Conservation (phyloP, 2,797 vertebrate species). For the Adelosebastes latens region DNA sequence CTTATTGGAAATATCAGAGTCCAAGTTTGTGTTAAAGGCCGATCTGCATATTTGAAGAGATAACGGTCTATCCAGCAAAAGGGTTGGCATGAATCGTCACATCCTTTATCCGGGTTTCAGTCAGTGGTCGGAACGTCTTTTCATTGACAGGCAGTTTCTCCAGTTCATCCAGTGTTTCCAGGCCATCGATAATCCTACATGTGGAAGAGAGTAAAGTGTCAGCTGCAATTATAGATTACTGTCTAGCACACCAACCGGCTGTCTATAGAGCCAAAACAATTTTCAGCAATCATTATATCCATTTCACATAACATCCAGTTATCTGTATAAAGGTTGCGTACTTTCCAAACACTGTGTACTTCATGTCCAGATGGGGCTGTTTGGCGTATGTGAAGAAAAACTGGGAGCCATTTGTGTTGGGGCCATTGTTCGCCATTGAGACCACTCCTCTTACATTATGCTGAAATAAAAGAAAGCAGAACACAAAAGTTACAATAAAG, state of each 20-base stretch:
- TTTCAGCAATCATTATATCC: background rate
- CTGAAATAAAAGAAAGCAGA: conserved; percentile 71
- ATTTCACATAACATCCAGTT: background rate
- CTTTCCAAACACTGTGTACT: conserved; percentile 98
- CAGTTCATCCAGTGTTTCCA: conserved; percentile 96
- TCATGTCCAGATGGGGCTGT: conserved; percentile 98
- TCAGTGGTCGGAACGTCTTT: conserved; percentile 94
- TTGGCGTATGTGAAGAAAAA: conserved; percentile 98
- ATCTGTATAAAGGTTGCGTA: conserved; percentile 30
- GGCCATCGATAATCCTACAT: conserved; percentile 93
- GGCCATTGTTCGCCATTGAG: conserved; percentile 97
- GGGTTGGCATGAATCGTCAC: conserved; percentile 96
- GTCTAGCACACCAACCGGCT: background rate
- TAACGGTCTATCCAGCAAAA: conserved; percentile 85
- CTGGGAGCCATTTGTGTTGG: conserved; percentile 95
- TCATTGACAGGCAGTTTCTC: conserved; percentile 97
- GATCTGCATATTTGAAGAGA: background rate
- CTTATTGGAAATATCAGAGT: background rate
- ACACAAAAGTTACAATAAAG: background rate
- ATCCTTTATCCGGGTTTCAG: conserved; percentile 93
- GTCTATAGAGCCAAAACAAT: background rate
- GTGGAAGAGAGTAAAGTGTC: conserved; percentile 1
- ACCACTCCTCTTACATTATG: conserved; percentile 97
- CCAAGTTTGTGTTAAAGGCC: background rate
- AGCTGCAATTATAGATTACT: background rate